Conservation (phyloP, 2,888 invertebrate species). For the Andricus curvator region DNA sequence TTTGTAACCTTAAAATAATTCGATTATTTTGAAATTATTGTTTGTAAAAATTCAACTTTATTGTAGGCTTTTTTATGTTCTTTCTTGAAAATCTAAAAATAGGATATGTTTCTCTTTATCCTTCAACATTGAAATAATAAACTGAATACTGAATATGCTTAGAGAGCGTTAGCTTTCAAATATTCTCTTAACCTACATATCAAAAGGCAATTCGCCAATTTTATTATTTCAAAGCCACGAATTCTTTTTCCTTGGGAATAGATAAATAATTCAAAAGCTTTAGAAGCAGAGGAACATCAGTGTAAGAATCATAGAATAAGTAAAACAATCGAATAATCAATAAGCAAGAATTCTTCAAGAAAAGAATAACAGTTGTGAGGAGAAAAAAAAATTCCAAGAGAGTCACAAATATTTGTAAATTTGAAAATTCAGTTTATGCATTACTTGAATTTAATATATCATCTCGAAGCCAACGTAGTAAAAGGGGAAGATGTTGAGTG, state of each 20-base stretch:
- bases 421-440: not conserved
- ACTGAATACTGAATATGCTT: not conserved
- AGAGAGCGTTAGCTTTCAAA: not conserved
- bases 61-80: too few species aligned
- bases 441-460: not conserved
- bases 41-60: too few species aligned
- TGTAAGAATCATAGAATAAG: not conserved
- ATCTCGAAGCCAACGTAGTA: not conserved
- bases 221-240: not conserved
- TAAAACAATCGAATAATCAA: not conserved
- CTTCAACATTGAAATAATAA: too few species aligned
- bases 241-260: not conserved
- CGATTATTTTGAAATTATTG: too few species aligned
- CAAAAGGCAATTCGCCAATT: not conserved
- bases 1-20: too few species aligned
- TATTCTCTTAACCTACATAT: constrained; percentile 1
- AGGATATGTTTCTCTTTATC: too few species aligned
- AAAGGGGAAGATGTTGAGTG: not conserved
- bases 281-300: not conserved
- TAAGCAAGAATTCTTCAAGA: not conserved
- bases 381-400: fast-evolving
- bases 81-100: too few species aligned
- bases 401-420: not conserved
- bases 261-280: not conserved
- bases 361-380: not conserved